Evolutionary conservation across 2,797 vertebrate genomes (phyloP).

Genomic region (Tragopan temminckii): DNA sequence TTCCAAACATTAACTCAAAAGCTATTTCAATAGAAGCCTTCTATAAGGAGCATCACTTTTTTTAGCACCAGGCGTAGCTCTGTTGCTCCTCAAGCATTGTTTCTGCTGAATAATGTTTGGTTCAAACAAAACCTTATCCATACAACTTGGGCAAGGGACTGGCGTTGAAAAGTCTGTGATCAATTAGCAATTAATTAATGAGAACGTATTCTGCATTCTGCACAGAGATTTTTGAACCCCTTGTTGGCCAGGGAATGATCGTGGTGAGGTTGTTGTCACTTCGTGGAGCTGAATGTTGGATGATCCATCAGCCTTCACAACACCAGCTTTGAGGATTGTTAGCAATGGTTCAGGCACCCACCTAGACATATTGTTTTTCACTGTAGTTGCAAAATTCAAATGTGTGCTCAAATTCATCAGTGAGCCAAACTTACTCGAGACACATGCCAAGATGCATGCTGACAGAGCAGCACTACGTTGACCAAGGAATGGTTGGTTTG

Average conservation of each 20-base stretch:
- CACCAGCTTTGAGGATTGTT: neutral
- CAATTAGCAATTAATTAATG: slow-evolving; percentile 42
- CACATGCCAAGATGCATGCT: neutral
- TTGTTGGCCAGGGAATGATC: neutral
- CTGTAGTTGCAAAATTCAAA: neutral
- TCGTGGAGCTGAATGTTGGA: neutral
- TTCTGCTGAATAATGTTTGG: slow-evolving; percentile 15
- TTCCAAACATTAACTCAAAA: slow-evolving; percentile 63
- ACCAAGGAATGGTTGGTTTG: neutral
- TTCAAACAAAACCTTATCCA: slow-evolving; percentile 39
- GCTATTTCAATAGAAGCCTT: slow-evolving; percentile 56
- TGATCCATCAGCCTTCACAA: neutral
- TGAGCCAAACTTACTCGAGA: neutral
- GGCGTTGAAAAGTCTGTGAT: slow-evolving; percentile 24
- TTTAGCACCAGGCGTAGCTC: neutral
- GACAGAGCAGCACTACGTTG: accelerated
- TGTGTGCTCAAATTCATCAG: accelerated
- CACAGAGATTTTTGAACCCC: neutral
- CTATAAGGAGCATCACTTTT: slow-evolving; percentile 58
- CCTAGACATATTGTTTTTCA: neutral
- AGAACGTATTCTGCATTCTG: neutral
- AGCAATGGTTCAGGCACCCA: neutral
- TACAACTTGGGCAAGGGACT: slow-evolving; percentile 15
- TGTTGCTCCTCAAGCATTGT: slow-evolving; percentile 42
- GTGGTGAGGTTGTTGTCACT: neutral